Percentiles rank a stretch among this genome's conserved stretches.
Evolutionary conservation across 2,113 vertebrate species (phyloP).

Genomic region (Stegostoma tigrinum): DNA sequence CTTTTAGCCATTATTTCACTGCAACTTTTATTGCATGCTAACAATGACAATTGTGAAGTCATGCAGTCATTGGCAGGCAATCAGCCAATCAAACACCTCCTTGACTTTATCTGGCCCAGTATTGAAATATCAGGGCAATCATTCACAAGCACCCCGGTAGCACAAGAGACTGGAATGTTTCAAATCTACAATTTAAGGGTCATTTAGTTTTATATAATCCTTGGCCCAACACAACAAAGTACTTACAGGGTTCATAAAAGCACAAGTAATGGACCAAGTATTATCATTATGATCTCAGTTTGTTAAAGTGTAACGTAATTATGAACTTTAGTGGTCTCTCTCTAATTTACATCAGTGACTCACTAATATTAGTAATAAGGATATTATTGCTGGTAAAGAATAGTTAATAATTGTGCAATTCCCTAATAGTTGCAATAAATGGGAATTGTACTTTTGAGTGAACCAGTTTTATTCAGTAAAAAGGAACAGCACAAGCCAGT

Average conservation of each 20-base stretch:
- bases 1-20: not conserved
- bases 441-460: not conserved
- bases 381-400: not conserved
- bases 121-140: not conserved
- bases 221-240: not conserved
- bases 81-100: not conserved
- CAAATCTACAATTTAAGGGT: not conserved
- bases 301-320: not conserved
- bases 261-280: not conserved
- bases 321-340: not conserved
- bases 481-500: not conserved
- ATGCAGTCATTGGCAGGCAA: not conserved
- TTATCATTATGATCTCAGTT: not conserved
- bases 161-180: not conserved
- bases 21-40: not conserved
- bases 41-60: not conserved
- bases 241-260: not conserved
- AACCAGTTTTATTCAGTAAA: not conserved
- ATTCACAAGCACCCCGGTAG: not conserved
- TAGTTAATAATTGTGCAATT: not conserved
- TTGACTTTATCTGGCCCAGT: not conserved
- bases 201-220: not conserved
- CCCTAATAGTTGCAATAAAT: not conserved
- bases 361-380: not conserved
- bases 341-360: not conserved